Percentiles rank a stretch among this genome's conserved stretches.
phyloP scores from a whole-genome alignment of 2,113 vertebrate species.

The Abramis brama region DNA sequence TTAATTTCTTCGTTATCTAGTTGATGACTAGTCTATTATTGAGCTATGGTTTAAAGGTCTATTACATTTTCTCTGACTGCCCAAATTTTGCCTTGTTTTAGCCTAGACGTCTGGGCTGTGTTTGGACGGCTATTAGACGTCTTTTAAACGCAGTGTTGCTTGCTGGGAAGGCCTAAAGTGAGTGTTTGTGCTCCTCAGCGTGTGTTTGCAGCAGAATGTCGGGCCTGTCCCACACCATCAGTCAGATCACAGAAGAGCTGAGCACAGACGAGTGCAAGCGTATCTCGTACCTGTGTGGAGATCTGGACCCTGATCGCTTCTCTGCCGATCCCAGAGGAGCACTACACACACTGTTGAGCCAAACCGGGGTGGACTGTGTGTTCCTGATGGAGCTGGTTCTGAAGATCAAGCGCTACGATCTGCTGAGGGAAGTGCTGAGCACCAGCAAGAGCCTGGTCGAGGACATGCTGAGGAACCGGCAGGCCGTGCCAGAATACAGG shows the following conservation, averaged over 20 bases:
- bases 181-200: not conserved
- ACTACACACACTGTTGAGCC: not conserved
- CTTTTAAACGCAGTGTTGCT: not conserved
- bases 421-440: conserved; percentile 78
- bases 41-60: too few species aligned
- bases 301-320: not conserved
- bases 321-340: not conserved
- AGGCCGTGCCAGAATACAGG: conserved; percentile 83
- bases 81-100: too few species aligned
- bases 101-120: too few species aligned
- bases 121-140: too few species aligned
- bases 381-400: conserved; percentile 80
- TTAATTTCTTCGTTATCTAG: too few species aligned
- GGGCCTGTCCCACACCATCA: conserved; percentile 51
- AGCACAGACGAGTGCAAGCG: conserved; percentile 59
- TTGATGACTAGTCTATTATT: too few species aligned
- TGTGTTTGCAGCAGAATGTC: conserved; percentile 26
- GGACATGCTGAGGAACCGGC: conserved; percentile 57
- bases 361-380: not conserved
- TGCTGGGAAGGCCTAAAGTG: not conserved
- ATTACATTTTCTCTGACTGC: too few species aligned
- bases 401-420: conserved; percentile 82
- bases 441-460: conserved; percentile 74
- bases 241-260: conserved; percentile 63
- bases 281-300: conserved; percentile 67